phyloP scores from a whole-genome alignment of 2,113 vertebrate genomes.

The Notothenia rossii region DNA sequence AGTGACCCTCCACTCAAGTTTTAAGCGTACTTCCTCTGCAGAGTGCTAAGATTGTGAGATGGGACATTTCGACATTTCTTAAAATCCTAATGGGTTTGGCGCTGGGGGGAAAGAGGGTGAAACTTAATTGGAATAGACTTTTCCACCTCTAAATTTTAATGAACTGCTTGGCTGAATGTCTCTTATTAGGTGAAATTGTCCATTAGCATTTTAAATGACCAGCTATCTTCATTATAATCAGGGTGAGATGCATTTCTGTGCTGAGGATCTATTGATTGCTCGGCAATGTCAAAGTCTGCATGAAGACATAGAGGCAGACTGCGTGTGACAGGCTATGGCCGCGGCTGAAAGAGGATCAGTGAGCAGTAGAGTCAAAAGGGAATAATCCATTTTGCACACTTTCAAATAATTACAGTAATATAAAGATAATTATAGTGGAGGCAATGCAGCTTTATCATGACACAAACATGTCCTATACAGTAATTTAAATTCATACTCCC shows the following conservation, averaged over 20 bases:
- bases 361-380: constrained; percentile 37
- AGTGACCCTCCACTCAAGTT: constrained; percentile 50
- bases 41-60: constrained; percentile 62
- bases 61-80: constrained; percentile 73
- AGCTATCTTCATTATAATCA: constrained; percentile 83
- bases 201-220: constrained; percentile 85
- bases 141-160: constrained; percentile 85
- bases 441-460: constrained; percentile 75
- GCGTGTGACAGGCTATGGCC: constrained; percentile 60
- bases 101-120: constrained; percentile 58
- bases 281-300: constrained; percentile 78
- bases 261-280: constrained; percentile 76
- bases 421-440: constrained; percentile 81
- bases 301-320: constrained; percentile 66
- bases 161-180: constrained; percentile 79
- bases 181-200: constrained; percentile 81
- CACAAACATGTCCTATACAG: constrained; percentile 71
- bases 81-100: constrained; percentile 75
- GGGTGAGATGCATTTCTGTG: constrained; percentile 70
- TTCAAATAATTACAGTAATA: constrained; percentile 85
- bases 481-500: constrained; percentile 82
- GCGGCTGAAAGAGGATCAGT: constrained; percentile 51
- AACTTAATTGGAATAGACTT: constrained; percentile 82
- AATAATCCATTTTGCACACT: constrained; percentile 80
- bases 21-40: constrained; percentile 48